Percentiles rank a stretch among this genome's conserved stretches.
Conservation (phyloP, 2,113 vertebrate species). For the Protomyctophum bolini region DNA sequence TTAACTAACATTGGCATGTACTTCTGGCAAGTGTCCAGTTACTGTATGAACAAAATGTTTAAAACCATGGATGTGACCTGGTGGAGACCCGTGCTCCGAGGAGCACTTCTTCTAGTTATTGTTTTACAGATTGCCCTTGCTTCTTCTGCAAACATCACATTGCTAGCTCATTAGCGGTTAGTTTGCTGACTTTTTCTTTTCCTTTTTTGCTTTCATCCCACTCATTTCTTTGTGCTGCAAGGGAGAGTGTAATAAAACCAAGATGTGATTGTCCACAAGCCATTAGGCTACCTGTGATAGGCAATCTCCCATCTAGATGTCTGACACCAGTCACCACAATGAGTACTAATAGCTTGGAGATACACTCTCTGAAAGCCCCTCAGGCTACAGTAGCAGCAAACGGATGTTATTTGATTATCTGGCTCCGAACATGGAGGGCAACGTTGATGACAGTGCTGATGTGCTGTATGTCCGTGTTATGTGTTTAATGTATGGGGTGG, state of each 20-base stretch:
- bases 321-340: neutral
- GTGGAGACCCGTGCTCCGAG: too few species aligned
- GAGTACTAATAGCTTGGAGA: neutral
- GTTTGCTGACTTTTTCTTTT: neutral
- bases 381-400: neutral
- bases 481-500: too few species aligned
- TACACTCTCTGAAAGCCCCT: neutral
- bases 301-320: conserved; percentile 12
- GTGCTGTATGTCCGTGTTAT: neutral
- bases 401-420: conserved; percentile 12
- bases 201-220: neutral
- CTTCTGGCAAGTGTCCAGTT: too few species aligned
- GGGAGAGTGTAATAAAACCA: neutral
- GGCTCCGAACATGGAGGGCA: neutral
- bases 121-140: neutral
- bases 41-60: too few species aligned
- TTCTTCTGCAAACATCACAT: conserved; percentile 1
- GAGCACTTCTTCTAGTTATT: too few species aligned
- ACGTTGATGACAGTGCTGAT: neutral
- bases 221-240: conserved; percentile 15
- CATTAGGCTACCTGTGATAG: conserved; percentile 22
- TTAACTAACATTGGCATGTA: too few species aligned
- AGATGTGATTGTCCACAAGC: conserved; percentile 1
- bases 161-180: conserved; percentile 14
- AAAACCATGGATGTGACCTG: too few species aligned